These are phyloP conservation scores for Ammospiza caudacuta DNA, from an alignment of 2,113 vertebrate genomes.

Conservation along the genomic window DNA sequence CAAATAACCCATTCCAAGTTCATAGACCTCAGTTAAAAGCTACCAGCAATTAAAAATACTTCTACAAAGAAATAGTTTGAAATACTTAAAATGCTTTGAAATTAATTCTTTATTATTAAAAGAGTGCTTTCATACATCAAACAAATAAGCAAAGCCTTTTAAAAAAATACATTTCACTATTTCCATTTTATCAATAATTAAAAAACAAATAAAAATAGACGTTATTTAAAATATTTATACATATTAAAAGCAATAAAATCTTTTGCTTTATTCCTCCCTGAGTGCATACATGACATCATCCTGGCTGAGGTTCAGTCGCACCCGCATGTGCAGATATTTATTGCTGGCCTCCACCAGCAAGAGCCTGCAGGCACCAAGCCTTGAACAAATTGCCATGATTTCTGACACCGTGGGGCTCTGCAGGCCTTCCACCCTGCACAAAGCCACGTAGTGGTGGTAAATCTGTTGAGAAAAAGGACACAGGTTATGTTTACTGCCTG, in stretches of 20 bases:
- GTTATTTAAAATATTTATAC: slow-evolving; percentile 8
- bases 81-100: not conserved
- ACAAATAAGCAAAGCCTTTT: not conserved
- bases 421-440: slow-evolving; percentile 91
- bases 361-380: slow-evolving; percentile 85
- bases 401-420: slow-evolving; percentile 83
- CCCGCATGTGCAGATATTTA: slow-evolving; percentile 83
- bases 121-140: not conserved
- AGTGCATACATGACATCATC: slow-evolving; percentile 89
- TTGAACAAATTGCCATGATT: slow-evolving; percentile 81
- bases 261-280: slow-evolving; percentile 75
- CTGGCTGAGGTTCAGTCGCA: slow-evolving; percentile 92
- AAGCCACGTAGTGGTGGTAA: slow-evolving; percentile 85
- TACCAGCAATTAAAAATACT: not conserved
- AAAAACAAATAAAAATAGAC: not conserved
- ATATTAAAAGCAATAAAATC: not conserved
- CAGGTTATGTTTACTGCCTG: not conserved
- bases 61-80: not conserved
- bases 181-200: not conserved
- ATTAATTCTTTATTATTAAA: slow-evolving; percentile 28
- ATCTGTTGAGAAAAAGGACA: slow-evolving; percentile 72
- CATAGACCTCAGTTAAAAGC: not conserved
- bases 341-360: slow-evolving; percentile 85
- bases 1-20: not conserved
- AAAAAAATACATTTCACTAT: not conserved